phyloP scores from a whole-genome alignment of 2,113 vertebrate genomes.

The Nothocercus nigrocapillus region DNA sequence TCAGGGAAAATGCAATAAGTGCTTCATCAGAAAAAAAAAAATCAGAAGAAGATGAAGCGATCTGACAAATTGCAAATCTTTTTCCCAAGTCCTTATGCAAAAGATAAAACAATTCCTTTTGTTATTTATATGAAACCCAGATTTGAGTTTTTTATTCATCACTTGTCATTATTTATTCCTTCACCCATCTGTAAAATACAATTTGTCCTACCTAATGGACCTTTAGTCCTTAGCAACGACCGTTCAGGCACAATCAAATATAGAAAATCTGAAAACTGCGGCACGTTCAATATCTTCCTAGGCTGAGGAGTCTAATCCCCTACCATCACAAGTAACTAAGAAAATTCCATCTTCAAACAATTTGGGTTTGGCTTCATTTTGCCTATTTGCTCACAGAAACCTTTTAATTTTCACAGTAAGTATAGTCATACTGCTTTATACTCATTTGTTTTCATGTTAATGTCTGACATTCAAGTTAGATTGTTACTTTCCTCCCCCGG shows the following conservation, averaged over 20 bases:
- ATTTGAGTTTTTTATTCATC: background rate
- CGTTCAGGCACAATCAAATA: conserved; percentile 12
- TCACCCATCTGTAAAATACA: background rate
- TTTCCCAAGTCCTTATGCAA: background rate
- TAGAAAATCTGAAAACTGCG: conserved; percentile 9
- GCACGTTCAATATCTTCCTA: background rate
- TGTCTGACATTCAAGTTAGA: conserved; percentile 38
- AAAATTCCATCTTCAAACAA: background rate
- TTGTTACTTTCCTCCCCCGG: background rate
- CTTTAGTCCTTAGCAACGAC: conserved; percentile 12
- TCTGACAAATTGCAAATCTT: background rate
- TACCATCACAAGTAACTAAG: background rate
- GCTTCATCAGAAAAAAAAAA: background rate
- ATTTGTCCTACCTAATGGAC: background rate
- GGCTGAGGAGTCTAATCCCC: background rate
- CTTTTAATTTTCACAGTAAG: conserved; percentile 20
- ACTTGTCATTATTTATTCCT: background rate
- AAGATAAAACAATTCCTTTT: background rate
- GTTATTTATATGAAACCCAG: background rate
- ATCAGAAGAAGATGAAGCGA: background rate
- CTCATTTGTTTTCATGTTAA: conserved; percentile 22
- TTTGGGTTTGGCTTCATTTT: background rate
- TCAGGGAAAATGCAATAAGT: background rate
- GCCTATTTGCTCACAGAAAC: background rate
- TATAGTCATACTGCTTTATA: background rate